Conservation (phyloP, 2,113 vertebrate species). For the Abramis brama region DNA sequence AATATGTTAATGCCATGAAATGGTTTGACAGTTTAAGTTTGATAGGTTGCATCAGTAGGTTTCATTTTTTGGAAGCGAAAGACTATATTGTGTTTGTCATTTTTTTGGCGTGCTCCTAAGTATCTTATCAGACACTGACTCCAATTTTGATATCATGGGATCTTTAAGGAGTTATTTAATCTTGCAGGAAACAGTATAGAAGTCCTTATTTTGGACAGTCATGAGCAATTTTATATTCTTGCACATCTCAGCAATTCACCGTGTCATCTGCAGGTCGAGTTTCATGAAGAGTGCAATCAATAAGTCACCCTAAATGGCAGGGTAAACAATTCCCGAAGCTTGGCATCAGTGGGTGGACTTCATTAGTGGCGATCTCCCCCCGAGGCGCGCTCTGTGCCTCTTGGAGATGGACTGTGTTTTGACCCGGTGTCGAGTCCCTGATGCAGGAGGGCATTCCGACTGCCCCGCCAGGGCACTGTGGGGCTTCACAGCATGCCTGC, state of each 20-base stretch:
- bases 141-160: neutral
- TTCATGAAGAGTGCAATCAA: conserved; percentile 30
- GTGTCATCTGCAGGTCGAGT: conserved; percentile 17
- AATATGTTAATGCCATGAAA: too few species aligned
- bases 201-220: neutral
- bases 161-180: neutral
- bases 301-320: neutral
- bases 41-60: neutral
- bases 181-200: neutral
- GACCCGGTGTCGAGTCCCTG: conserved; percentile 49
- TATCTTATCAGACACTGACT: conserved; percentile 2
- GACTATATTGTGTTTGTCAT: neutral
- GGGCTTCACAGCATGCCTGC: conserved; percentile 60
- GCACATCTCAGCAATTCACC: neutral
- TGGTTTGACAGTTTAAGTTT: too few species aligned
- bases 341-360: neutral
- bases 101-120: neutral
- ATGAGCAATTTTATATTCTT: conserved; percentile 12
- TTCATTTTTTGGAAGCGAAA: neutral
- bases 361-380: neutral
- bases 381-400: neutral
- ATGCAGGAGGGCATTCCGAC: conserved; percentile 65
- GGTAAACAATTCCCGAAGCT: conserved; percentile 14
- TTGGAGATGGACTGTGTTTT: conserved; percentile 52
- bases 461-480: conserved; percentile 59